These are phyloP conservation scores for Spodoptera littoralis DNA, from an alignment of 2,888 invertebrate species.

Conservation along the genomic window DNA sequence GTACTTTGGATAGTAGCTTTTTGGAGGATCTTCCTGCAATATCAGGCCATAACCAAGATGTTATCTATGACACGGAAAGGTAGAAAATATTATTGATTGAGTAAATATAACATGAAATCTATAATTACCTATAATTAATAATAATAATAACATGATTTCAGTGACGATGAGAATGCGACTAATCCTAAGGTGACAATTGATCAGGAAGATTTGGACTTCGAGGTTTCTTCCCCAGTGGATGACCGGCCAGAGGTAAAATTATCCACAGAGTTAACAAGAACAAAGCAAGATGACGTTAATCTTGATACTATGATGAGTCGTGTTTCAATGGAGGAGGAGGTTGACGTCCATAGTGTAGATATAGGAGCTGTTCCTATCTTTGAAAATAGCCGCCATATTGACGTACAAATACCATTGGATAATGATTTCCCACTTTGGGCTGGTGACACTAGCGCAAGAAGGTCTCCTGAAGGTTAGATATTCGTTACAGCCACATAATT, in stretches of 20 bases:
- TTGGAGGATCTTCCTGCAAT: slow-evolving; percentile 90
- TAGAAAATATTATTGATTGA: slow-evolving; percentile 33
- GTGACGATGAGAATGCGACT: slow-evolving; percentile 91
- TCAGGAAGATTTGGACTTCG: slow-evolving; percentile 93
- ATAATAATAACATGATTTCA: slow-evolving; percentile 62
- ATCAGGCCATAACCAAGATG: slow-evolving; percentile 66
- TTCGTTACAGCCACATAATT: background rate
- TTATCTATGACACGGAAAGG: slow-evolving; percentile 78
- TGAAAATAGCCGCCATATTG: slow-evolving; percentile 71
- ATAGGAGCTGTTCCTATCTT: slow-evolving; percentile 67
- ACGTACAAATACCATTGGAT: slow-evolving; percentile 65
- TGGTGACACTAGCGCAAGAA: slow-evolving; percentile 91
- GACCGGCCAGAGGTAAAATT: slow-evolving; percentile 40
- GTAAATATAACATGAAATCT: no score
- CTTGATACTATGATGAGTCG: slow-evolving; percentile 64
- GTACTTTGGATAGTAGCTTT: slow-evolving; percentile 93
- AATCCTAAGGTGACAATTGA: slow-evolving; percentile 95
- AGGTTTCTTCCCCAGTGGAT: slow-evolving; percentile 61
- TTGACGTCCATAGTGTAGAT: slow-evolving; percentile 62
- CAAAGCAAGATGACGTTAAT: slow-evolving; percentile 51
- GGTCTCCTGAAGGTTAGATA: slow-evolving; percentile 92
- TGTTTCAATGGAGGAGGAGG: slow-evolving; percentile 60
- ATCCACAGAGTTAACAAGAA: slow-evolving; percentile 41
- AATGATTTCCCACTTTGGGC: slow-evolving; percentile 88
- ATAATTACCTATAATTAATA: no score